These are phyloP conservation scores for Progne subis DNA, from an alignment of 2,113 vertebrate species.

Conservation along the genomic window DNA sequence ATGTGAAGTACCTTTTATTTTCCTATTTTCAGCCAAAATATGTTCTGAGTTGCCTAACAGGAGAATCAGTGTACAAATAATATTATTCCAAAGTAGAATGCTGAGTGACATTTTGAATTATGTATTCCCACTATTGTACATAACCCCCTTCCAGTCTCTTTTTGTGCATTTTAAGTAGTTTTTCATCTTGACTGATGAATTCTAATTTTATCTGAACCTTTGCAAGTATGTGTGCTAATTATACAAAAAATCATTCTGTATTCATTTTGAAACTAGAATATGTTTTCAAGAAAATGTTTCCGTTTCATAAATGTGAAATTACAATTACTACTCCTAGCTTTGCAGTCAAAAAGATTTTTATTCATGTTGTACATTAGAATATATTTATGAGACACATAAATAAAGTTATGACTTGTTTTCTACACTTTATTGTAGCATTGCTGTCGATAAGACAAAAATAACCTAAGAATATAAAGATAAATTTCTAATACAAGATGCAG, in stretches of 20 bases:
- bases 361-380: background rate
- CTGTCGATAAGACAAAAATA: background rate
- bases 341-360: background rate
- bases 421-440: background rate
- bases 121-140: background rate
- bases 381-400: background rate
- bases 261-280: slow-evolving; percentile 6
- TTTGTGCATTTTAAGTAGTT: background rate
- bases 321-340: background rate
- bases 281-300: background rate
- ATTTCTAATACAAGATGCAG: background rate
- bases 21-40: background rate
- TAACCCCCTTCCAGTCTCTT: background rate
- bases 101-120: slow-evolving; percentile 33
- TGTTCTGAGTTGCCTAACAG: slow-evolving; percentile 11
- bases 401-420: background rate
- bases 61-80: background rate
- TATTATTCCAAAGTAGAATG: background rate
- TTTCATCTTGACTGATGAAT: background rate
- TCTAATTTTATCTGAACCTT: slow-evolving; percentile 46
- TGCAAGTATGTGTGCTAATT: slow-evolving; percentile 20
- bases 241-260: background rate
- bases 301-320: background rate
- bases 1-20: background rate
- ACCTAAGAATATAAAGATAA: background rate